Base-by-base conservation (phyloP, 2,113 vertebrate species). In the Aphyosemion australe region DNA sequence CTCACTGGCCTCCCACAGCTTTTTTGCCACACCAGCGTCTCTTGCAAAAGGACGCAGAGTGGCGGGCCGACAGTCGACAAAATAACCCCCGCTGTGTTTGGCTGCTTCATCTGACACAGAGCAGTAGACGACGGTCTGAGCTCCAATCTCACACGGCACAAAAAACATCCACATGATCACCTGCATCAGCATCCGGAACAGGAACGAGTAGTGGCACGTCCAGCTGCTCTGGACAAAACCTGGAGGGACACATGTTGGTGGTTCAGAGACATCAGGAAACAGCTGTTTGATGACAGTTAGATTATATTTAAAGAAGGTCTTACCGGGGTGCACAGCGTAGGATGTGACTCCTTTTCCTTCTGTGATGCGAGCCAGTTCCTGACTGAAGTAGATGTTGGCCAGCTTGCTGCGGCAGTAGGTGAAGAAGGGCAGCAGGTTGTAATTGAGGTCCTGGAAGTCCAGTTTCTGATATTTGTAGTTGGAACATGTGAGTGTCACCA, bases 371-470 rank as follows among this genome's bases (percentile, higher is more conserved):
- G 75, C 89, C 59, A 94, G 84, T 56, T 94, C 93, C 74, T 92
- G 90, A 48, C 90, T 93, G 84, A 94, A 94, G 87, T 93, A 93
- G 64, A 93, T 87, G 79, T 94, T 94, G 21, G 93, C 93, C 84
- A 94, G 85, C 72, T 94, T 94, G 79, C 93, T 94, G 69, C 93
- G 91, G 80, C 92, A 92, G 84, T 93, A 94, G 50, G 93, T 92
- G 85, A 94, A 93, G 65, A 94, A 91, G 18, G 92, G 93, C 53
- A 93, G 80, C 26, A 92, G 88, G 74, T 94, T 94, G 86, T 93
- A 94, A 86, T 93, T 94, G 41, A 95, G 88, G 72, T 94, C 92
- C 68, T 92, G 85, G 56, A 94, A 93, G 87, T 94, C 75, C 74
- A 94, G 84, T 60, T 88, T 93, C 75, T 92, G 92, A 83, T 92